phyloP scores from a whole-genome alignment of 2,113 vertebrate genomes.

The Furnarius figulus region DNA sequence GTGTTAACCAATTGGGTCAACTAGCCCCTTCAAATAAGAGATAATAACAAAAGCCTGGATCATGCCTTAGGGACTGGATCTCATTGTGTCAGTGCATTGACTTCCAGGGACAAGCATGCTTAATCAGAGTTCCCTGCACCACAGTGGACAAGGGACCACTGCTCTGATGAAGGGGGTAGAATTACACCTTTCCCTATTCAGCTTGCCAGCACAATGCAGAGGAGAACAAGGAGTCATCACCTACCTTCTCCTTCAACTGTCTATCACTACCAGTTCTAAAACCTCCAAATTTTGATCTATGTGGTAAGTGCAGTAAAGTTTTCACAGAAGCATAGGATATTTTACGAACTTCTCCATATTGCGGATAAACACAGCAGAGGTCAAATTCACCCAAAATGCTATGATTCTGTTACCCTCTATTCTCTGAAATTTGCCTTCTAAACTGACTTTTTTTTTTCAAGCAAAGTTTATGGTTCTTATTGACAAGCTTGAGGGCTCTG shows the following conservation, averaged over 20 bases:
- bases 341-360: not conserved
- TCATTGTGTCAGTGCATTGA: conserved; percentile 15
- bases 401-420: not conserved
- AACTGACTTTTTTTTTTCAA: not conserved
- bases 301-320: not conserved
- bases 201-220: not conserved
- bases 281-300: not conserved
- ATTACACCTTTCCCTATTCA: not conserved
- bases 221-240: not conserved
- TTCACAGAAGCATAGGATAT: not conserved
- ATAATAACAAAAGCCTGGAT: conserved; percentile 42
- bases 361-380: not conserved
- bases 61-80: not conserved
- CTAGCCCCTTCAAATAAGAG: not conserved
- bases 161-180: not conserved
- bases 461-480: conserved; percentile 20
- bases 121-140: not conserved
- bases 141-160: not conserved
- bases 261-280: not conserved
- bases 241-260: not conserved
- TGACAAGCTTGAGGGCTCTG: conserved; percentile 30
- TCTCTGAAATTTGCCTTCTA: not conserved
- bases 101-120: not conserved
- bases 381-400: not conserved
- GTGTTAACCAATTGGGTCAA: conserved; percentile 55